These are phyloP conservation scores for Ammodytes marinus DNA, from an alignment of 2,113 vertebrate species.

Conservation along the genomic window DNA sequence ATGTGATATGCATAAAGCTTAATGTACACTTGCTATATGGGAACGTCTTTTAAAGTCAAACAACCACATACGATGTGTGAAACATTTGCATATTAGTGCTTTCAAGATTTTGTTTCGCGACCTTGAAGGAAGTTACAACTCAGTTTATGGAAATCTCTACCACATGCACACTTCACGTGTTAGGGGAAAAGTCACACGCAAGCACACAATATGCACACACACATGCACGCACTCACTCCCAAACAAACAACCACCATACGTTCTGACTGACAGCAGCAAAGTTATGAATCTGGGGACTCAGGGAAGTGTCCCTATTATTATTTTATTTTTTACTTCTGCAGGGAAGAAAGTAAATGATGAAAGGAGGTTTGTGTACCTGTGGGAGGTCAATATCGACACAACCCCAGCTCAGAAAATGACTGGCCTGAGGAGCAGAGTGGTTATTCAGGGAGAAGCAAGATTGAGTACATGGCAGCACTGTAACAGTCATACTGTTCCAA, in stretches of 20 bases:
- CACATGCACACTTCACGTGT: background rate
- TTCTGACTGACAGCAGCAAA: slow-evolving; percentile 54
- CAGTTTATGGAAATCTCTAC: slow-evolving; percentile 11
- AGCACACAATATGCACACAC: background rate
- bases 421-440: slow-evolving; percentile 69
- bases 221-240: background rate
- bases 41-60: slow-evolving; percentile 28
- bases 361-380: slow-evolving; percentile 63
- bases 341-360: slow-evolving; percentile 60
- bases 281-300: slow-evolving; percentile 50
- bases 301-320: slow-evolving; percentile 35
- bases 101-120: slow-evolving; percentile 16
- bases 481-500: slow-evolving; percentile 65
- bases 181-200: slow-evolving; percentile 4
- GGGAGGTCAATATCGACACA: slow-evolving; percentile 78
- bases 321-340: slow-evolving; percentile 55
- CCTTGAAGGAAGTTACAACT: slow-evolving; percentile 3
- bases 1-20: slow-evolving; percentile 26
- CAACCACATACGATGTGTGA: background rate
- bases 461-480: slow-evolving; percentile 66
- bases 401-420: slow-evolving; percentile 70
- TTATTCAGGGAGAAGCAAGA: slow-evolving; percentile 69
- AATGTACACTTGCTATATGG: background rate
- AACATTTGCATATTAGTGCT: slow-evolving; percentile 21
- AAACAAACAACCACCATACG: slow-evolving; percentile 33